Percentiles rank a stretch among this genome's conserved stretches.
Conservation (phyloP, 2,888 invertebrate genomes). For the Nomada goodeniana region DNA sequence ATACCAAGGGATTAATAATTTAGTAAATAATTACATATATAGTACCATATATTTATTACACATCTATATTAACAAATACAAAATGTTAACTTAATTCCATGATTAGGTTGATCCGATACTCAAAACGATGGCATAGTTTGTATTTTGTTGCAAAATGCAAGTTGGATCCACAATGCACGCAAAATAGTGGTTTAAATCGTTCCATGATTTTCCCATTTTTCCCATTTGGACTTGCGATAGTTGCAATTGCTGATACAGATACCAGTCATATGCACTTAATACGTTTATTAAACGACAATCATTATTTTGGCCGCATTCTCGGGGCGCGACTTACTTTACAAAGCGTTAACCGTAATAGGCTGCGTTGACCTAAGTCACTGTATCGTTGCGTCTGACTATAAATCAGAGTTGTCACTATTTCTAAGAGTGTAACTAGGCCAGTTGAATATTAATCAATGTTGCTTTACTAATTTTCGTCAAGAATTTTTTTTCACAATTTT, state of each 20-base stretch:
- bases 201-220: constrained; percentile 58
- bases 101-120: background rate
- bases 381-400: constrained; percentile 69
- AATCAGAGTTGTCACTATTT: constrained; percentile 75
- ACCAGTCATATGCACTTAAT: constrained; percentile 69
- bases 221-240: constrained; percentile 9
- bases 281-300: constrained; percentile 77
- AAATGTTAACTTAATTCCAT: background rate
- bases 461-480: background rate
- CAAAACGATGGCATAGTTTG: too few relatives aligned
- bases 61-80: too few relatives aligned
- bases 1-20: too few relatives aligned
- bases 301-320: constrained; percentile 81
- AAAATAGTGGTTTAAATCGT: constrained; percentile 42
- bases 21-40: too few relatives aligned
- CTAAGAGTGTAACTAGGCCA: constrained; percentile 58
- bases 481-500: background rate
- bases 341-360: constrained; percentile 77
- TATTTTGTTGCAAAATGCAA: constrained; percentile 1
- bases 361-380: constrained; percentile 74
- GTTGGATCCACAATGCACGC: constrained; percentile 25
- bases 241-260: constrained; percentile 52
- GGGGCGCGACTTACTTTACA: constrained; percentile 72
- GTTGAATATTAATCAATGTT: constrained; percentile 10
- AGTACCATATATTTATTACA: too few relatives aligned